A percentile compares a stretch with the other conserved stretches of the same genome.
Conservation (phyloP, 1,140 invertebrate species). For the Apis florea region DNA sequence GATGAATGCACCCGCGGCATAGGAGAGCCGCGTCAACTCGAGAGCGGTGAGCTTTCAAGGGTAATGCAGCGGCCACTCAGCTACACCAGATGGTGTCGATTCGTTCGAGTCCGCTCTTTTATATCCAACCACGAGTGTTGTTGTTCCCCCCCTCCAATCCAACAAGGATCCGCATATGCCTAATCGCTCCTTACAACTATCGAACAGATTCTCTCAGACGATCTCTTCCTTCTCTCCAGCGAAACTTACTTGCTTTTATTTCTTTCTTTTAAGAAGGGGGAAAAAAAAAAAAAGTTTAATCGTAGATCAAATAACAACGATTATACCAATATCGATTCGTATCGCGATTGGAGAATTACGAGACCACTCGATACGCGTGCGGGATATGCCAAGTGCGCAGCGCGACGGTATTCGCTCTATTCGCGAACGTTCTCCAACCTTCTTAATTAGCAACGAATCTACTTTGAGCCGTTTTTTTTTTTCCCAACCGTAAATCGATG, state of each 20-base stretch:
- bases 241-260: background rate
- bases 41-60: slow-evolving; percentile 59
- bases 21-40: slow-evolving; percentile 51
- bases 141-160: slow-evolving; percentile 30
- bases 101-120: slow-evolving; percentile 38
- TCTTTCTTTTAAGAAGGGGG: too few species aligned
- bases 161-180: slow-evolving; percentile 44
- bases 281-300: too few species aligned
- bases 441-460: slow-evolving; percentile 62
- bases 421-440: slow-evolving; percentile 3
- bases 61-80: slow-evolving; percentile 55
- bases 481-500: slow-evolving; percentile 57
- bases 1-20: slow-evolving; percentile 64
- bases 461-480: slow-evolving; percentile 32
- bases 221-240: background rate
- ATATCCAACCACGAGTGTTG: slow-evolving; percentile 16
- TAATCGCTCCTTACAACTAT: slow-evolving; percentile 14
- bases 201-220: background rate
- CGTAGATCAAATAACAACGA: background rate
- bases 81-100: slow-evolving; percentile 54
- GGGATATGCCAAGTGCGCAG: background rate
- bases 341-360: background rate
- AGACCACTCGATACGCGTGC: slow-evolving; percentile 3
- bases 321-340: background rate
- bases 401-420: background rate